Percentiles rank a stretch among this genome's conserved stretches.
phyloP scores from a whole-genome alignment of 2,888 invertebrate species.

The Harpagoxenus sublaevis region DNA sequence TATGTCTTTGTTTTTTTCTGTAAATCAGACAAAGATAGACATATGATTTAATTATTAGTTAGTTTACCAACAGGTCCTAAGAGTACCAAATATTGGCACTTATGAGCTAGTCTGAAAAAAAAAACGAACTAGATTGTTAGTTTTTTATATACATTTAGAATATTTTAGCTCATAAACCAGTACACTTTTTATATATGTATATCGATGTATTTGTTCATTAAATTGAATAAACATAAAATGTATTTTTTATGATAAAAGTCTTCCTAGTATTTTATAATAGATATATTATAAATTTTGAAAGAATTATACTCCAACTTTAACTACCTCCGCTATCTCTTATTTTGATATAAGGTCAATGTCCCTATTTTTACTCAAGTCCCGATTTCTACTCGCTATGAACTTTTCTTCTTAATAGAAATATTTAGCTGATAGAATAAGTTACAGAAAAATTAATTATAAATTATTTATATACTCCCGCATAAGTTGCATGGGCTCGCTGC shows the following conservation, averaged over 20 bases:
- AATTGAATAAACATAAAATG: background rate
- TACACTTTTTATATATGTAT: background rate
- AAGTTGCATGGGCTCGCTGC: background rate
- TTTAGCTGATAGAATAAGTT: background rate
- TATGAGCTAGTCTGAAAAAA: background rate
- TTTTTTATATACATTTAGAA: conserved; percentile 25
- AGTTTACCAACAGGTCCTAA: too few species aligned
- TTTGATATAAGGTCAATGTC: background rate
- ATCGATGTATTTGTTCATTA: background rate
- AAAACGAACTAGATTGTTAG: background rate
- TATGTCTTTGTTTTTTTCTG: too few species aligned
- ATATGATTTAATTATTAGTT: too few species aligned
- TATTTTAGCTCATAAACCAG: background rate
- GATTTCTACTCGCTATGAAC: background rate
- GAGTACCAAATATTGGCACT: too few species aligned
- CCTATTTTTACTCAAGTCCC: background rate
- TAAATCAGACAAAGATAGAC: too few species aligned
- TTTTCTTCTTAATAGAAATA: background rate
- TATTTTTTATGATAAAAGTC: background rate
- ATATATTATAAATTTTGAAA: too few species aligned
- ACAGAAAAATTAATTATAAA: background rate
- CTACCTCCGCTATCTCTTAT: too few species aligned
- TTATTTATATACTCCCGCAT: background rate
- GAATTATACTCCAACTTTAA: too few species aligned
- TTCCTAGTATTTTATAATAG: background rate